Evolutionary conservation across 2,797 vertebrate species (phyloP).

Genomic region (Brachyalestes nurse): DNA sequence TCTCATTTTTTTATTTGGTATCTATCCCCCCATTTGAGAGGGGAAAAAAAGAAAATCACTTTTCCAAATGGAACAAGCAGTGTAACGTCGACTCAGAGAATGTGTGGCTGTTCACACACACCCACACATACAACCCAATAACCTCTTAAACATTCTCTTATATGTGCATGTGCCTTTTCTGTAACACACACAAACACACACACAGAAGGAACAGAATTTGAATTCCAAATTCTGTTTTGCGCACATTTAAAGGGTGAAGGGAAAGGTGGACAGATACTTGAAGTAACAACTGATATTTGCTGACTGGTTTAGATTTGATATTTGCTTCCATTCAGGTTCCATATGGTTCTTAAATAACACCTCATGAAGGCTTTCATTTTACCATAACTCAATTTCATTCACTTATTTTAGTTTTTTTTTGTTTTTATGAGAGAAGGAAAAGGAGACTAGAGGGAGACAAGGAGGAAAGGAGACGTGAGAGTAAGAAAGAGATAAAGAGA

Average conservation of each 20-base stretch:
- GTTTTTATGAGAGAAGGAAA: neutral
- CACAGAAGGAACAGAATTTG: too few relatives aligned
- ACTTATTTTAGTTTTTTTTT: neutral
- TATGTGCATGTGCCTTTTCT: neutral
- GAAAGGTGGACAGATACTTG: neutral
- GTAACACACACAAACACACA: too few relatives aligned
- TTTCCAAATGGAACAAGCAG: conserved; percentile 36
- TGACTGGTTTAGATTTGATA: neutral
- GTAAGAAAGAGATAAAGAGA: neutral
- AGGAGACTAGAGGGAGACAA: neutral
- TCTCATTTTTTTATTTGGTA: conserved; percentile 57
- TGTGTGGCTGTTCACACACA: conserved; percentile 12
- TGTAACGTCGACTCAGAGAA: conserved; percentile 1
- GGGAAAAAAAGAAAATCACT: conserved; percentile 47
- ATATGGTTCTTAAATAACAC: neutral
- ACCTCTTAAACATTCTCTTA: conserved; percentile 30
- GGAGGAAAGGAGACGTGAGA: neutral
- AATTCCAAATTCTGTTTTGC: too few relatives aligned
- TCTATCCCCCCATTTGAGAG: conserved; percentile 47
- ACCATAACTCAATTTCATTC: neutral
- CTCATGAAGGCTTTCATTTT: neutral
- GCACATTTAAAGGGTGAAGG: neutral
- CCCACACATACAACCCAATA: neutral
- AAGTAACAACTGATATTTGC: neutral
- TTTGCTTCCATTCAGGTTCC: neutral